These are phyloP conservation scores for Magallana gigas DNA, from an alignment of 1,140 invertebrate genomes.

Conservation along the genomic window DNA sequence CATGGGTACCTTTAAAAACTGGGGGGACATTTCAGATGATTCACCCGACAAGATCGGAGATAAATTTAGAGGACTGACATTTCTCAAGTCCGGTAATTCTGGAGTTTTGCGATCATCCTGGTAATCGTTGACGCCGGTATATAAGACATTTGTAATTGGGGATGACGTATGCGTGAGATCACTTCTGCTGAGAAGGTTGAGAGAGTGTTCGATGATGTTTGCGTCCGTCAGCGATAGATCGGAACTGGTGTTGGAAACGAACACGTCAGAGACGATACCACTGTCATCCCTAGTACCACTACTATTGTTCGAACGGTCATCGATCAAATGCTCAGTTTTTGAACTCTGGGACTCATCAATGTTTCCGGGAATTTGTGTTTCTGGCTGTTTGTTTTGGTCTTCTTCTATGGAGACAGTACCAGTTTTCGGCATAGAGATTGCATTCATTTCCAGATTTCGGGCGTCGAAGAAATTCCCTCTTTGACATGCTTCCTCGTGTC, in stretches of 20 bases:
- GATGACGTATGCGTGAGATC: constrained; percentile 28
- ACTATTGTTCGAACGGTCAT: background rate
- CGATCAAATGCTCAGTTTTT: background rate
- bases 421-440: background rate
- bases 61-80: constrained; percentile 53
- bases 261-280: constrained; percentile 30
- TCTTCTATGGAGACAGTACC: background rate
- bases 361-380: background rate
- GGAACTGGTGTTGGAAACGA: background rate
- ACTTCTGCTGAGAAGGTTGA: background rate
- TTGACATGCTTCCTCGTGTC: background rate
- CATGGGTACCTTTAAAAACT: background rate
- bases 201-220: background rate
- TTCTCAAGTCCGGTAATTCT: constrained; percentile 50
- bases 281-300: background rate
- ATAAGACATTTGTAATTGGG: background rate
- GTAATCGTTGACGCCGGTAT: background rate
- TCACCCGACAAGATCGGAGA: constrained; percentile 39
- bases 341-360: background rate
- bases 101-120: constrained; percentile 42
- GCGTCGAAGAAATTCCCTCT: background rate
- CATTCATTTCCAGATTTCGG: background rate
- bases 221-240: constrained; percentile 18
- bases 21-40: background rate
- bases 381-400: background rate